Conservation (phyloP, 1,140 invertebrate genomes). For the Wasmannia auropunctata region DNA sequence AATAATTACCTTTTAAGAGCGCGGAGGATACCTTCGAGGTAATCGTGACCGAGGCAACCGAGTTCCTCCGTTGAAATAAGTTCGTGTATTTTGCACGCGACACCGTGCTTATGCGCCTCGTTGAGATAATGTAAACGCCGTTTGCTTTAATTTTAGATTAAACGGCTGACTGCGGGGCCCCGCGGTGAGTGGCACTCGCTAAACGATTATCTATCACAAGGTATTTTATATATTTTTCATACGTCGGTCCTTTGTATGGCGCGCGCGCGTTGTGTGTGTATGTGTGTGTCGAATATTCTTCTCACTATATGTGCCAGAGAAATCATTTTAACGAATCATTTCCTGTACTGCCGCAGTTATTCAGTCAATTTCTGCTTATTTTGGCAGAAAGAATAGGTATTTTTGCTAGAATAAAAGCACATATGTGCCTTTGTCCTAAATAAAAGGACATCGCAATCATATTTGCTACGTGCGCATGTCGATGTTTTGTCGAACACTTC, state of each 20-base stretch:
- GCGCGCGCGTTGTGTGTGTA: too few species aligned
- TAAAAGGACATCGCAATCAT: background rate
- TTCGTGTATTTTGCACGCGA: slow-evolving; percentile 36
- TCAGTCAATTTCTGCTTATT: background rate
- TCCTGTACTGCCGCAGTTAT: background rate
- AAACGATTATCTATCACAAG: background rate
- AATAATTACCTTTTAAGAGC: slow-evolving; percentile 66
- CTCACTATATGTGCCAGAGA: background rate
- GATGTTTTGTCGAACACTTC: slow-evolving; percentile 1
- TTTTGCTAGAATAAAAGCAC: background rate
- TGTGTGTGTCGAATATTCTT: background rate
- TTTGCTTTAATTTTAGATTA: slow-evolving; percentile 51
- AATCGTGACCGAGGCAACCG: slow-evolving; percentile 53
- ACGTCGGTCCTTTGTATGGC: background rate
- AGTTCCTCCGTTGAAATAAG: slow-evolving; percentile 58
- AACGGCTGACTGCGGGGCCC: background rate
- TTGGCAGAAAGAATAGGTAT: background rate
- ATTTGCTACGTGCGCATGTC: background rate
- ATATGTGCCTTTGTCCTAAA: background rate
- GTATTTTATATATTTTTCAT: background rate
- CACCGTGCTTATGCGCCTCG: slow-evolving; percentile 36
- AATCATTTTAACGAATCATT: background rate
- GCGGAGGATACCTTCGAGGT: slow-evolving; percentile 57
- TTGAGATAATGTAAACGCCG: slow-evolving; percentile 7
- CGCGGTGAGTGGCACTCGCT: background rate